These are phyloP conservation scores for Panthera leo DNA, from an alignment of 2,113 vertebrate species.

Conservation along the genomic window DNA sequence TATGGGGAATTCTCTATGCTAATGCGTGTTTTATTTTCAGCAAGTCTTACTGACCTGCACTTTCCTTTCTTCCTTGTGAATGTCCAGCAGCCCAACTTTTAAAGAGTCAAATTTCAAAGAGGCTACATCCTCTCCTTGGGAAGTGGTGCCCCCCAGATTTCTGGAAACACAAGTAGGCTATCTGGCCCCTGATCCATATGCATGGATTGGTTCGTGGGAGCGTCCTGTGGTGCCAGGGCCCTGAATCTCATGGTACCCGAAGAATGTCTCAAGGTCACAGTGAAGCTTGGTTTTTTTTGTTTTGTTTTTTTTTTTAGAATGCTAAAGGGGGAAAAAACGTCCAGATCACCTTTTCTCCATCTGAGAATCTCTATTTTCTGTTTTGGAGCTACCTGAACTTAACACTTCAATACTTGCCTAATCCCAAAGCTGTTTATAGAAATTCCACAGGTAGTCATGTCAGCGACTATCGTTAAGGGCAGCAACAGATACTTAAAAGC, in stretches of 20 bases:
- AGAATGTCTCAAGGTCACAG: not conserved
- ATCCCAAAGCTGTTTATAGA: not conserved
- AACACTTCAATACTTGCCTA: not conserved
- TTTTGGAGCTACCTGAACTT: not conserved
- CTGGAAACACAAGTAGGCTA: not conserved
- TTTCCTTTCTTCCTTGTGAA: constrained; percentile 73
- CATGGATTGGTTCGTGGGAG: not conserved
- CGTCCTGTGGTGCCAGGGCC: not conserved
- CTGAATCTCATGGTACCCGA: not conserved
- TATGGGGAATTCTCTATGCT: constrained; percentile 57
- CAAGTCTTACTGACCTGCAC: constrained; percentile 58
- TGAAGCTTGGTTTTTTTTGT: not conserved
- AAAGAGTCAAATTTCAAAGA: constrained; percentile 65
- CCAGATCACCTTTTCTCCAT: not conserved
- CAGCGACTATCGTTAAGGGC: not conserved
- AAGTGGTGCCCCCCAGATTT: not conserved
- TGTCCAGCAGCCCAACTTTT: constrained; percentile 56
- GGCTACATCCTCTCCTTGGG: not conserved
- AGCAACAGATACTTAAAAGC: not conserved
- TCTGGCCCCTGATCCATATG: not conserved
- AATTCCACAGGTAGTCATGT: not conserved
- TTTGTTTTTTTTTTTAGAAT: not conserved
- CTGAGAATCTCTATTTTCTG: not conserved
- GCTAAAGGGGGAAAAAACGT: not conserved
- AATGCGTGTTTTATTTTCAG: constrained; percentile 64